These are phyloP conservation scores for Apostichopus parvimensis DNA, from an alignment of 35 echinoderm and acorn worm species.

Conservation along the genomic window DNA sequence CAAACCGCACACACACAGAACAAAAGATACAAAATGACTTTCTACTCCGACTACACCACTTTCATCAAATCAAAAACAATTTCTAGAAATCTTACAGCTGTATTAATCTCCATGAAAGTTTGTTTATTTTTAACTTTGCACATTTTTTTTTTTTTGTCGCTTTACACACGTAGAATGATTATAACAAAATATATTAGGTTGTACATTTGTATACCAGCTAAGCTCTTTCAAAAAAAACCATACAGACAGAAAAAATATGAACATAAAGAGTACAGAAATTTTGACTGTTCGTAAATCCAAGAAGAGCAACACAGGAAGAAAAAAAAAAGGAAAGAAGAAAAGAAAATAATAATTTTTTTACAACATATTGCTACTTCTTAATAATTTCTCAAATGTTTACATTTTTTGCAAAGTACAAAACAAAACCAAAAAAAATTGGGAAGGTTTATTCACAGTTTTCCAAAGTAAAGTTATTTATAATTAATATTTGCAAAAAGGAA, in stretches of 20 bases:
- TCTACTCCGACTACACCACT: background rate
- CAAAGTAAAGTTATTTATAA: background rate
- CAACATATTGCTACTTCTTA: background rate
- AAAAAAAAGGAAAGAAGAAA: background rate
- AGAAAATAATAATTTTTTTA: background rate
- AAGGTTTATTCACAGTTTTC: background rate
- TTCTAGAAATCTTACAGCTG: background rate
- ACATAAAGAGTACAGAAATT: background rate
- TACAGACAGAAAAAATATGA: background rate
- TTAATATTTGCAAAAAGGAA: background rate
- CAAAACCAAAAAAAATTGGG: background rate
- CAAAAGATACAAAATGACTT: background rate
- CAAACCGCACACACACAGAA: background rate
- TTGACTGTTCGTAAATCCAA: background rate
- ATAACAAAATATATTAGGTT: slow-evolving; percentile 3
- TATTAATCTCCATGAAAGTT: background rate
- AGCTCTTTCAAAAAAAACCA: background rate
- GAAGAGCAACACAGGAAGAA: too few species aligned
- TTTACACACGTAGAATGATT: background rate
- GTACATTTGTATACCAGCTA: background rate
- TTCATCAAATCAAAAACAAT: background rate
- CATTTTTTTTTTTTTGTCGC: background rate
- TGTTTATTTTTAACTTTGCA: background rate
- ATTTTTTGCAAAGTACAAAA: background rate
- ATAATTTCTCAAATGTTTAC: background rate